Conservation (phyloP, 2,888 invertebrate genomes). For the Arctia plantaginis region DNA sequence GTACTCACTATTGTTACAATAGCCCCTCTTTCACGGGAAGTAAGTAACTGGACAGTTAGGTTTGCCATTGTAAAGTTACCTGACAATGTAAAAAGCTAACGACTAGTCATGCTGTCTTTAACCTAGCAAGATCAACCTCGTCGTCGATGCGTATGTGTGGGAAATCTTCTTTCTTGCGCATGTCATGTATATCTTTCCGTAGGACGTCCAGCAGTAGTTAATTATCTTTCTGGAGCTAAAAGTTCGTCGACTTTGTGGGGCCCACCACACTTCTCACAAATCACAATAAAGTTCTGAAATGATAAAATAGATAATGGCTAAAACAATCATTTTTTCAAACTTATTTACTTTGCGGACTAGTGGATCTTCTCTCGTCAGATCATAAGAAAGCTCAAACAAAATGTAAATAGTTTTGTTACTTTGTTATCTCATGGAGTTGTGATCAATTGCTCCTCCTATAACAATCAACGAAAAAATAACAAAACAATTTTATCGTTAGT, state of each 20-base stretch:
- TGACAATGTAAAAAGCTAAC: too few species aligned
- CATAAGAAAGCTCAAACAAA: slow-evolving; percentile 32
- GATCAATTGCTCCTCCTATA: slow-evolving; percentile 32
- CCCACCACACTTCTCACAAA: slow-evolving; percentile 66
- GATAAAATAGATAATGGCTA: slow-evolving; percentile 15
- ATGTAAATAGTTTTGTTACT: slow-evolving; percentile 21
- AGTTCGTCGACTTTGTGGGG: slow-evolving; percentile 64
- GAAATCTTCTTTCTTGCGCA: too few species aligned
- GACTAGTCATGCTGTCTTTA: too few species aligned
- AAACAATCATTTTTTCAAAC: background rate
- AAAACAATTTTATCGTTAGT: slow-evolving; percentile 7
- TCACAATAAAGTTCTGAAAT: slow-evolving; percentile 69
- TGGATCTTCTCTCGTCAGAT: slow-evolving; percentile 8
- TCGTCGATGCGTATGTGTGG: too few species aligned
- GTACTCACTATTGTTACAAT: slow-evolving; percentile 19
- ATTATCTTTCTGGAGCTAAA: slow-evolving; percentile 70
- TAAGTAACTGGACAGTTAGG: slow-evolving; percentile 25
- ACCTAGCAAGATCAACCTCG: too few species aligned
- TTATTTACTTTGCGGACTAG: background rate
- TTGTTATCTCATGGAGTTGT: slow-evolving; percentile 16
- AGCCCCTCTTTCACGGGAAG: slow-evolving; percentile 32
- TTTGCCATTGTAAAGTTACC: slow-evolving; percentile 45
- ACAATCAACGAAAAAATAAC: slow-evolving; percentile 1
- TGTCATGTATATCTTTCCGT: too few species aligned
- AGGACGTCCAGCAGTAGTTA: too few species aligned